Evolutionary conservation across 2,888 invertebrate species (phyloP).

Genomic region (Horisme vitalbata): DNA sequence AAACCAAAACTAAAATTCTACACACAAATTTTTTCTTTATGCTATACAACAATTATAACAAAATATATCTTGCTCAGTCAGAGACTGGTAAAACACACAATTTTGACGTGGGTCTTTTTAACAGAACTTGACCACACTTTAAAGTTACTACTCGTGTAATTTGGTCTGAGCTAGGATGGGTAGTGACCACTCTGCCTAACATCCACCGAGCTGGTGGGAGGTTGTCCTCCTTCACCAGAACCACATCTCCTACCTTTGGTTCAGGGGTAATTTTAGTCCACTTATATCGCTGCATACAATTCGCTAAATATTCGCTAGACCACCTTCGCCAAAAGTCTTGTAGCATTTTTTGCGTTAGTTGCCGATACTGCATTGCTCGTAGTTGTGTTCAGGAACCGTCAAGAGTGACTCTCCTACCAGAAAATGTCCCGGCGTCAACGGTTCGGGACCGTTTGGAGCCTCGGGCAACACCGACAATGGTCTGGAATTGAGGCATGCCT

Average conservation of each 20-base stretch:
- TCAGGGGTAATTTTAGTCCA: slow-evolving; percentile 10
- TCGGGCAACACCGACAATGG: background rate
- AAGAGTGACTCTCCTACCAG: background rate
- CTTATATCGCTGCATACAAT: slow-evolving; percentile 7
- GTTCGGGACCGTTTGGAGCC: background rate
- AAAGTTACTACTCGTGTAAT: slow-evolving; percentile 1
- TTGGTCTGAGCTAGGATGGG: slow-evolving; percentile 15
- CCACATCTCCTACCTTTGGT: slow-evolving; percentile 20
- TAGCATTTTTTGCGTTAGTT: slow-evolving; percentile 20
- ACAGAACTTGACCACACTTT: background rate
- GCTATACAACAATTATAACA: background rate
- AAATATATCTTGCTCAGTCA: background rate
- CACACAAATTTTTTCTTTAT: background rate
- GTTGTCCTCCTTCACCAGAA: slow-evolving; percentile 22
- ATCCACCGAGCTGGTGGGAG: slow-evolving; percentile 22
- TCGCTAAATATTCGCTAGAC: slow-evolving; percentile 1
- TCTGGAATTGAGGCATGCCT: background rate
- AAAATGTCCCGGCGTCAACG: background rate
- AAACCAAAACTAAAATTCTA: no score
- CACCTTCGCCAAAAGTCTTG: slow-evolving; percentile 27
- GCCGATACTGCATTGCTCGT: slow-evolving; percentile 6
- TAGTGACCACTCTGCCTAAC: slow-evolving; percentile 11
- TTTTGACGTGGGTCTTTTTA: slow-evolving; percentile 1
- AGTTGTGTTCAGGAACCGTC: background rate
- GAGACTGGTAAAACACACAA: background rate